Conservation (phyloP, 2,888 invertebrate genomes). For the Cepaea hortensis region DNA sequence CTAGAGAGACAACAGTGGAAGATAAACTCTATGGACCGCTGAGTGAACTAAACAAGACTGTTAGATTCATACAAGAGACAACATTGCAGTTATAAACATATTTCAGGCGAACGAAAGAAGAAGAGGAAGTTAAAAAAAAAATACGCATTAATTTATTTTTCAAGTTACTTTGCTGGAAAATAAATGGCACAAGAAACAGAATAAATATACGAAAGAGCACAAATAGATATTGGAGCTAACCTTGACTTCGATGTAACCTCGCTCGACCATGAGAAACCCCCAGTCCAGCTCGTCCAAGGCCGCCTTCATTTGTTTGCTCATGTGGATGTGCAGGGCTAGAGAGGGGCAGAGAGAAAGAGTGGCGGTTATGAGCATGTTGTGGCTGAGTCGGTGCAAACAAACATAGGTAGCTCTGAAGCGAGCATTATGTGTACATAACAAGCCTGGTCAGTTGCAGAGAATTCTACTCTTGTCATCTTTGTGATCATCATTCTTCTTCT, state of each 20-base stretch:
- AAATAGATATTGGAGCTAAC: slow-evolving; percentile 51
- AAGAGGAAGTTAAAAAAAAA: no score
- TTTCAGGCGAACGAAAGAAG: no score
- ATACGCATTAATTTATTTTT: no score
- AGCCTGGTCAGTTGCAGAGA: not conserved
- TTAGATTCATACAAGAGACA: no score
- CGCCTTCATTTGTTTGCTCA: slow-evolving; percentile 61
- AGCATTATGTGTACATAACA: not conserved
- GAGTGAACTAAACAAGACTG: no score
- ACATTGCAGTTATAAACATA: no score
- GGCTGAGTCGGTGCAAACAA: no score
- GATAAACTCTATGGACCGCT: no score
- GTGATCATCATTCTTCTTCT: not conserved
- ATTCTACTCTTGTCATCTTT: not conserved
- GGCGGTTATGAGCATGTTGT: no score
- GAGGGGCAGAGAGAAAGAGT: not conserved
- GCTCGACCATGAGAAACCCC: slow-evolving; percentile 63
- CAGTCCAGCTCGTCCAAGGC: slow-evolving; percentile 58
- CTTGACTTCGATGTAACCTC: slow-evolving; percentile 69
- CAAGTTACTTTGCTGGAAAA: no score
- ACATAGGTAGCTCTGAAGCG: not conserved
- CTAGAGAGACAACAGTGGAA: no score
- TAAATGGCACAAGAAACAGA: no score
- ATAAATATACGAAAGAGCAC: not conserved
- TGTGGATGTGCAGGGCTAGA: slow-evolving; percentile 66